Evolutionary conservation across 1,140 invertebrate genomes (phyloP).

Genomic region (Meloidogyne exigua): DNA sequence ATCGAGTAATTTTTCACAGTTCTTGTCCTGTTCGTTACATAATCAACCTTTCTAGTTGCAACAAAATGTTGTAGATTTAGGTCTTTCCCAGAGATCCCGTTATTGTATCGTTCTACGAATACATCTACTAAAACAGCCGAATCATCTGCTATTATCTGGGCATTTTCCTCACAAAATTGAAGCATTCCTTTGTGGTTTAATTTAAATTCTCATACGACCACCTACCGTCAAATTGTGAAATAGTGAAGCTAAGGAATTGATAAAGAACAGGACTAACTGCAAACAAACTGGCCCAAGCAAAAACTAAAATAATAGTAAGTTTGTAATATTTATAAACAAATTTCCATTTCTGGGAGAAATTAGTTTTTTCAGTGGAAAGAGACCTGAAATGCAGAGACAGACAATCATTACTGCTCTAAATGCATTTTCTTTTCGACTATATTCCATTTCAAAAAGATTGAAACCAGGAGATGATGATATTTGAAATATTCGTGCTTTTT

Average conservation of each 20-base stretch:
- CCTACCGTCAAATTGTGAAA: slow-evolving; percentile 39
- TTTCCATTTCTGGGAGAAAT: background rate
- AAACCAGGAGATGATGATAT: background rate
- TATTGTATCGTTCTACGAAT: background rate
- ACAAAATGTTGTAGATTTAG: background rate
- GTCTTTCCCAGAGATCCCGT: background rate
- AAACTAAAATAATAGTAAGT: slow-evolving; percentile 25
- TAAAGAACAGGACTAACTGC: slow-evolving; percentile 41
- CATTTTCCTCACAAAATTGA: slow-evolving; percentile 50
- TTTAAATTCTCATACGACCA: background rate
- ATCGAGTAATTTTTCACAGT: slow-evolving; percentile 7
- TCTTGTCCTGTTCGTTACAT: slow-evolving; percentile 6
- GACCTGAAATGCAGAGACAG: slow-evolving; percentile 36
- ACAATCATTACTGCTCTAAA: slow-evolving; percentile 49
- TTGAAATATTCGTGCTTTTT: background rate
- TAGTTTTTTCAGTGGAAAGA: background rate
- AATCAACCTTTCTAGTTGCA: background rate
- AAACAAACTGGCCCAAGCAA: slow-evolving; percentile 41
- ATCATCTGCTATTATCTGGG: slow-evolving; percentile 37
- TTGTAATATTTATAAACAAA: background rate
- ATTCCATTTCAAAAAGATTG: slow-evolving; percentile 29
- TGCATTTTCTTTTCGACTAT: slow-evolving; percentile 37
- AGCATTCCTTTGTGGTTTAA: slow-evolving; percentile 25
- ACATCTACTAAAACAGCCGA: slow-evolving; percentile 23
- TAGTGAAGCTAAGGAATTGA: slow-evolving; percentile 43